A percentile compares a stretch with the other conserved stretches of the same genome.
These are phyloP conservation scores for Teinopalpus imperialis DNA, from an alignment of 2,888 invertebrate species.

Conservation along the genomic window DNA sequence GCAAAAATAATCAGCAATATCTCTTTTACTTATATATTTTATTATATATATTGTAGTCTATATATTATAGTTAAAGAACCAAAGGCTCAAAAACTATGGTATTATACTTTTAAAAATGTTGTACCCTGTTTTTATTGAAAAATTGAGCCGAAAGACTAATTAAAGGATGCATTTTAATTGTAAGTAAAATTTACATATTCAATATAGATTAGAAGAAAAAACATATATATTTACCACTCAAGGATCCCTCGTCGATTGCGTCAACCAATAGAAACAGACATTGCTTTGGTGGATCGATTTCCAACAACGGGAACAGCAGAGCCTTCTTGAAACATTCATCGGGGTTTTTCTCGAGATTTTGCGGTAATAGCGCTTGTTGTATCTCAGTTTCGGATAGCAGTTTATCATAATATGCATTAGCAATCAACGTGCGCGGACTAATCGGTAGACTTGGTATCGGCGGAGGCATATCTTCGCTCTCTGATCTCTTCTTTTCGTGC, in stretches of 20 bases:
- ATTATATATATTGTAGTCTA: too few species aligned
- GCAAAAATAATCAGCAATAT: too few species aligned
- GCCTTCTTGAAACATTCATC: conserved; percentile 96
- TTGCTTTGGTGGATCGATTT: conserved; percentile 93
- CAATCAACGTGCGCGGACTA: conserved; percentile 72
- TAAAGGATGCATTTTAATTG: too few species aligned
- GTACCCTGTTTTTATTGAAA: too few species aligned
- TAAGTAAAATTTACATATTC: too few species aligned
- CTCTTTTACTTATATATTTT: too few species aligned
- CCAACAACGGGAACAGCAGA: conserved; percentile 91
- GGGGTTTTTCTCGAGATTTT: conserved; percentile 92
- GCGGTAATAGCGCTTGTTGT: conserved; percentile 89
- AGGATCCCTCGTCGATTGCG: conserved; percentile 90
- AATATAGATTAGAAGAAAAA: too few species aligned
- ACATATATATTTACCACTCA: conserved; percentile 43
- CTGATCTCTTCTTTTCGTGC: conserved; percentile 45
- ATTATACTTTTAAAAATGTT: too few species aligned
- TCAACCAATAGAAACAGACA: conserved; percentile 93
- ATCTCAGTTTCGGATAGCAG: conserved; percentile 89
- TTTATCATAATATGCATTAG: conserved; percentile 91
- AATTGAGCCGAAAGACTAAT: too few species aligned
- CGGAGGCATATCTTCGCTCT: conserved; percentile 62
- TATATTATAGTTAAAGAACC: too few species aligned
- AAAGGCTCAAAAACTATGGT: too few species aligned
- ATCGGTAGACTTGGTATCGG: conserved; percentile 77